phyloP scores from a whole-genome alignment of 1,140 invertebrate genomes.

The Propsilocerus akamusi region DNA sequence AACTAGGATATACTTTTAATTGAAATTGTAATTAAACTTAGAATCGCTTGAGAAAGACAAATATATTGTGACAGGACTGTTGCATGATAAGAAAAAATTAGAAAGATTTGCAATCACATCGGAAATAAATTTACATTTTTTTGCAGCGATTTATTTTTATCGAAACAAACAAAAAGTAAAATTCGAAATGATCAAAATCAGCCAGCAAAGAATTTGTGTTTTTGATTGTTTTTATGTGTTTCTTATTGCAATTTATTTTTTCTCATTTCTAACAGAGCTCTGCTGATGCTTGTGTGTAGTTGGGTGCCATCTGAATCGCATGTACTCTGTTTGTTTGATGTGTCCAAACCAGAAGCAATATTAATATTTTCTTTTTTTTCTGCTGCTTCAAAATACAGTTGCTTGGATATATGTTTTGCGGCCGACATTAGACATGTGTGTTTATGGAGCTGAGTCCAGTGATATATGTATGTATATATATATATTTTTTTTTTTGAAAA shows the following conservation, averaged over 20 bases:
- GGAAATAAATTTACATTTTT: background rate
- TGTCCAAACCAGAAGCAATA: slow-evolving; percentile 1
- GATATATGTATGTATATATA: background rate
- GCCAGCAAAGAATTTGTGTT: background rate
- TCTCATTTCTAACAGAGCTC: background rate
- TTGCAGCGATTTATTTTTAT: too few species aligned
- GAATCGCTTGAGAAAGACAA: background rate
- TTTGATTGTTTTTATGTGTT: slow-evolving; percentile 2
- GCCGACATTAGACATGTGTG: background rate
- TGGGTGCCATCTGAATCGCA: background rate
- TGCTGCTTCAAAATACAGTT: background rate
- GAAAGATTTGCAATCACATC: too few species aligned
- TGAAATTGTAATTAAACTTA: too few species aligned
- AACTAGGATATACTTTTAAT: too few species aligned
- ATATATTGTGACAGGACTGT: background rate
- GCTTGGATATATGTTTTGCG: background rate
- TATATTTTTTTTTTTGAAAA: background rate
- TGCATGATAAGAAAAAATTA: too few species aligned
- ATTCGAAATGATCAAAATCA: background rate
- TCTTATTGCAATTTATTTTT: slow-evolving; percentile 1
- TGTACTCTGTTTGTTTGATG: background rate
- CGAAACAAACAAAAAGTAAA: background rate
- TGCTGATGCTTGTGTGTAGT: background rate
- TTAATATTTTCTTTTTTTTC: background rate
- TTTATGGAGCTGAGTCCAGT: background rate